These are phyloP conservation scores for Tautogolabrus adspersus DNA, from an alignment of 2,113 vertebrate species.

Conservation along the genomic window DNA sequence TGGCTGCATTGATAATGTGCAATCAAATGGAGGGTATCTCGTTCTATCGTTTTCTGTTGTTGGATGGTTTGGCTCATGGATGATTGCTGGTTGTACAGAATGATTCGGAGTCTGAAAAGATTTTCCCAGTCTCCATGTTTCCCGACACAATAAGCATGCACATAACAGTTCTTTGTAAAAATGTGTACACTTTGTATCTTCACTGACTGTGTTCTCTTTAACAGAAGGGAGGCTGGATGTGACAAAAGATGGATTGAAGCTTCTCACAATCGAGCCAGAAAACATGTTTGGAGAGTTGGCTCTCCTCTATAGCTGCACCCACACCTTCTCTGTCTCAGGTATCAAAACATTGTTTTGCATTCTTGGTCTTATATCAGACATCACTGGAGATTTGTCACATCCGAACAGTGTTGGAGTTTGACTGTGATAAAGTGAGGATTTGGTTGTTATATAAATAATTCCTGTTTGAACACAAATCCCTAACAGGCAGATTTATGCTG, in stretches of 20 bases:
- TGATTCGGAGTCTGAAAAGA: background rate
- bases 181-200: slow-evolving; percentile 4
- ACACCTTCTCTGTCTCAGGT: slow-evolving; percentile 83
- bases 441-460: slow-evolving; percentile 32
- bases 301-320: slow-evolving; percentile 81
- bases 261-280: slow-evolving; percentile 76
- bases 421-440: slow-evolving; percentile 27
- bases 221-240: slow-evolving; percentile 83
- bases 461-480: slow-evolving; percentile 26
- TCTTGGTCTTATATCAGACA: slow-evolving; percentile 13
- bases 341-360: slow-evolving; percentile 1
- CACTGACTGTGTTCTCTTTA: slow-evolving; percentile 46
- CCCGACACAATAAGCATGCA: background rate
- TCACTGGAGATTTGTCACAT: background rate
- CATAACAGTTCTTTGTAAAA: background rate
- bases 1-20: slow-evolving; percentile 16
- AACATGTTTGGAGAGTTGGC: slow-evolving; percentile 82
- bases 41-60: background rate
- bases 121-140: background rate
- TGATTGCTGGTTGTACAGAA: slow-evolving; percentile 9
- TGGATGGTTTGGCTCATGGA: background rate
- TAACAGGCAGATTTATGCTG: slow-evolving; percentile 7
- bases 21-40: slow-evolving; percentile 11
- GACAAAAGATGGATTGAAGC: slow-evolving; percentile 76
- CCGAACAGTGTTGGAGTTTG: slow-evolving; percentile 4